Evolutionary conservation across 2,113 vertebrate genomes (phyloP), one percentile per base, ranked within the genome.

Genomic region (Embiotoca jacksoni): DNA sequence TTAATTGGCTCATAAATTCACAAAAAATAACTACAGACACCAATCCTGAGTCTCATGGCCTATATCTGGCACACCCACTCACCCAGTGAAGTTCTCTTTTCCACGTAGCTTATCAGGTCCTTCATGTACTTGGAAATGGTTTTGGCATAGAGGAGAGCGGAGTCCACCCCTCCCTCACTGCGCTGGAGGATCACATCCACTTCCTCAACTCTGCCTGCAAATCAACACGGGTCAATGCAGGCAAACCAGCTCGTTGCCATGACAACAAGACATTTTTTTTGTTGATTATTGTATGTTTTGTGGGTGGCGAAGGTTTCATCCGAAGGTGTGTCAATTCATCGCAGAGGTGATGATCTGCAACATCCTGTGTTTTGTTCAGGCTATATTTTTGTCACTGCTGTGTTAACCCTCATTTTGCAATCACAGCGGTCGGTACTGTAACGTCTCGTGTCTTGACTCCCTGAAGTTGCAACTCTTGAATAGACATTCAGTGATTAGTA

Each of bases 91-190:
- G 84, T 95, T 60, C 96, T 94, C 86, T 96, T 99, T 89, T 99
- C 98, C 92, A 98, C 91, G 67, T 98, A 99, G 39, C 67, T 82
- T 0, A 96, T 96, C 72, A 99, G 92, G 82, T 99, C 97, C 90
- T 99, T 99, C 94, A 99, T 96, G 94, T 99, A 99, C 81, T 97
- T 99, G 82, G 97, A 95, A 85, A 99, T 95, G 78, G 84, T 95
- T 87, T 99, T 99, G 80, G 97, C 92, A 0, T 99, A 99, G 50
- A 94, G 91, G 33, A 99, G 93, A 0, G 97, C 98, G 0, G 95
- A 96, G 0, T 97, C 96, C 23, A 99, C 96, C 0, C 98, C 98
- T 0, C 97, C 97, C 71, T 99, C 98, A 0, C 96, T 97, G 78
- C 89, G 95, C 94, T 99, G 98, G 15, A 99, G 94, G 57, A 97